Conservation (phyloP, 2,113 vertebrate species). For the Psittacara wagleri region DNA sequence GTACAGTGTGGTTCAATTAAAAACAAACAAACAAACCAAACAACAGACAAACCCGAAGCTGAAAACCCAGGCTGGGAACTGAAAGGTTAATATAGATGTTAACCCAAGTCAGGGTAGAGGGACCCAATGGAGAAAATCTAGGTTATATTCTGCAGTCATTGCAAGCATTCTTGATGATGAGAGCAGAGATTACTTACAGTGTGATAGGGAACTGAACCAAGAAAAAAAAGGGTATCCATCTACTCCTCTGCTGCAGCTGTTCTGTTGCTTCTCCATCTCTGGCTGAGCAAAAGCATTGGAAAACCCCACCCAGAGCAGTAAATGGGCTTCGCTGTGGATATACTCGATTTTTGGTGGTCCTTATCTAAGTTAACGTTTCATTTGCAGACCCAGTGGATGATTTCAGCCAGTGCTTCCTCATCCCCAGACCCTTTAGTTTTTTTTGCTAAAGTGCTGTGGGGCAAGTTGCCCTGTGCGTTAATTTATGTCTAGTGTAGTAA, state of each 20-base stretch:
- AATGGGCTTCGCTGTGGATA: not conserved
- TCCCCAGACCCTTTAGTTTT: not conserved
- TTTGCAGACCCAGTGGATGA: not conserved
- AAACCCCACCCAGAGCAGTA: not conserved
- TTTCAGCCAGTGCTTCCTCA: not conserved
- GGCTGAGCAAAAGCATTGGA: not conserved
- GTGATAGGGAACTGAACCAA: slow-evolving; percentile 40
- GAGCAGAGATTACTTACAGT: slow-evolving; percentile 45
- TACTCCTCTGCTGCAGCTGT: slow-evolving; percentile 50
- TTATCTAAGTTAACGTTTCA: not conserved
- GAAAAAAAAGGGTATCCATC: not conserved
- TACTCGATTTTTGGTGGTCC: not conserved
- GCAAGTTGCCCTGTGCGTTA: rapidly evolving
- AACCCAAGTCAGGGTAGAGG: not conserved
- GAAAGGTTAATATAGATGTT: not conserved
- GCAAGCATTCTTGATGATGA: slow-evolving; percentile 41
- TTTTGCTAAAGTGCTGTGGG: not conserved
- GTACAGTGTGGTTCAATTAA: not conserved
- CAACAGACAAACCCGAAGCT: not conserved
- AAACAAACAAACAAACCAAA: not conserved
- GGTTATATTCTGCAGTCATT: not conserved
- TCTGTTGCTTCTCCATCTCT: slow-evolving; percentile 37
- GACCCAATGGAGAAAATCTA: not conserved
- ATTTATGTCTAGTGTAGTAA: not conserved
- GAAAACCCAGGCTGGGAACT: not conserved